A percentile compares a stretch with the other conserved stretches of the same genome.
Evolutionary conservation across 2,888 invertebrate species (phyloP).

Genomic region (Ellobium chinense): DNA sequence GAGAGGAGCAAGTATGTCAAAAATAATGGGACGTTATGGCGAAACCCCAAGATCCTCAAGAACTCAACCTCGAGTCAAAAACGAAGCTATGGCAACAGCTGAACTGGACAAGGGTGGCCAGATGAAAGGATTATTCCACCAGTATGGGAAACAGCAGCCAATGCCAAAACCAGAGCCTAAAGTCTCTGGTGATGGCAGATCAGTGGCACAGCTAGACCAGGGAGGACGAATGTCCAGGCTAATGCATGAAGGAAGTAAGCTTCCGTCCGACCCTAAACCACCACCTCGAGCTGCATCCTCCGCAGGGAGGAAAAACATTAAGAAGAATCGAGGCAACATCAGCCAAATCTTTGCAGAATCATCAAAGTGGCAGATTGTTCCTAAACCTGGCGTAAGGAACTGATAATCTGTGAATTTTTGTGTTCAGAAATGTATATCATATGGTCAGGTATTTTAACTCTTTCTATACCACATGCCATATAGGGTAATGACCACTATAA

Average conservation of each 20-base stretch:
- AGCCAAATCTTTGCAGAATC: conserved; percentile 61
- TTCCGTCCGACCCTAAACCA: conserved; percentile 60
- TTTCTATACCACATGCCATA: too few species aligned
- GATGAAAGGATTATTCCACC: conserved; percentile 62
- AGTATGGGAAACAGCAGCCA: conserved; percentile 61
- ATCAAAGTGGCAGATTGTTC: conserved; percentile 61
- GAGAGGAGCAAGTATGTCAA: conserved; percentile 64
- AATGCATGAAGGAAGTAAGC: conserved; percentile 65
- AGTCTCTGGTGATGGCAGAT: conserved; percentile 59
- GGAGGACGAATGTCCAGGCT: conserved; percentile 70
- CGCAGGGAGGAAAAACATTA: conserved; percentile 60
- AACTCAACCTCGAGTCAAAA: conserved; percentile 63
- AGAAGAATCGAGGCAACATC: conserved; percentile 63
- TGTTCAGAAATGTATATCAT: too few species aligned
- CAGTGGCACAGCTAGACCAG: conserved; percentile 64
- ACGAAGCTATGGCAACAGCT: conserved; percentile 63
- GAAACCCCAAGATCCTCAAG: conserved; percentile 62
- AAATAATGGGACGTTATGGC: conserved; percentile 64
- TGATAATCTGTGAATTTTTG: background rate
- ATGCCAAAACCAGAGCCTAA: conserved; percentile 61
- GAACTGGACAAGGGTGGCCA: conserved; percentile 64
- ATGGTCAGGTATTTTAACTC: too few species aligned
- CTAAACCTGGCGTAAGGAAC: conserved; percentile 52
- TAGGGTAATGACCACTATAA: too few species aligned
- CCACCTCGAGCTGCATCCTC: conserved; percentile 61